Evolutionary conservation across 2,888 invertebrate genomes (phyloP), one percentile per base, ranked within the genome.

Genomic region (Rhamnusium bicolor): DNA sequence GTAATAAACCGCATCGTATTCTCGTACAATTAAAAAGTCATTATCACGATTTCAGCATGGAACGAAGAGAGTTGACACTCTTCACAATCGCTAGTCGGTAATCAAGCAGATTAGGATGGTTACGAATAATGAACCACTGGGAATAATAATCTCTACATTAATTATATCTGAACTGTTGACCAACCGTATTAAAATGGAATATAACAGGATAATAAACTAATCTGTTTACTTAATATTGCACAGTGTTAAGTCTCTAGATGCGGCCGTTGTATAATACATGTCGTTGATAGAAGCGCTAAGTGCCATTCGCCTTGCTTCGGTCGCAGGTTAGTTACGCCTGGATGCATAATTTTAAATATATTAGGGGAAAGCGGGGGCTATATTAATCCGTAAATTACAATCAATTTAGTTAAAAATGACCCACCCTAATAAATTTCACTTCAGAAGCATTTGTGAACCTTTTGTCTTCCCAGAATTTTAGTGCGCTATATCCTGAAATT

Each of bases 141-240:
- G 82, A 85, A 84, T 83, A 81, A 84, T 85, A 85, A 85, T 85
- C 85, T 84, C 82, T 72, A 82, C 84, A 85, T 85, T 85, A 85
- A 85, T 85, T 85, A 85, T 84, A 83, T 84, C 81, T 83, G 82
- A 84, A 84, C 80, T 86, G 84, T 85, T 86, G 86, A 86, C 86
- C 86, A 82, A 84, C 84, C 84, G 84, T 84, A 85, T 85, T 86
- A 85, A 82, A 83, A 83, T 81, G 77, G 82, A 83, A 81, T 81
- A 83, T 84, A 84, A 84, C 81, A 81, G 84, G 85, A 85, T 85
- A 83, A 85, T 85, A 82, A 83, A 84, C 84, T 86, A 86, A 85
- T 85, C 85, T 85, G 85, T 85, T 85, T 85, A 85, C 85, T 85
- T 85, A 83, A 84, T 84, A 85, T 84, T 83, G 83, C 81, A 81